Base-by-base conservation (phyloP, 2,113 vertebrate species). In the Egretta garzetta region DNA sequence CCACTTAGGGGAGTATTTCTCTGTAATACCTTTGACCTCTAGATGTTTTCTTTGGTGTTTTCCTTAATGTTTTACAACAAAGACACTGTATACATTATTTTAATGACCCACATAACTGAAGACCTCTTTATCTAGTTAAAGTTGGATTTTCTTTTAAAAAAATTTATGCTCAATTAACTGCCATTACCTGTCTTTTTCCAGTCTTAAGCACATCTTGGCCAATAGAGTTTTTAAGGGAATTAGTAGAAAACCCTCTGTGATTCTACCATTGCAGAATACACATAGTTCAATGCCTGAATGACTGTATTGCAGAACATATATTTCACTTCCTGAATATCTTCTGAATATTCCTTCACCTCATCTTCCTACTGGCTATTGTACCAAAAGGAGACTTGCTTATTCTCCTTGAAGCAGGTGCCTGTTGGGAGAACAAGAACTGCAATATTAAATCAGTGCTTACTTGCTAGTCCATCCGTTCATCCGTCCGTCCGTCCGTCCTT, bases 401-500 rank as follows among this genome's bases (percentile, higher is more conserved):
- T 73, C 5, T 72, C 7, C 14, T 58, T 72, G 41, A 72, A 85
- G 26, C 4, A 76, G 28, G 50, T 37, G 7, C 7, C 12, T n/a
- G 2, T 8, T 63, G 33, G 33, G 12, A 20, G 28, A 85, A 10
- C 28, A 91, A 49, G 8, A 53, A 3, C 13, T 68, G 19, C 30
- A 49, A 14, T 10, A 62, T 5, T 23, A 85, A 67, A 62, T 35
- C 35, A 66, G 21, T 43, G 26, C 7, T 63, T 63, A 71, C 10
- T 56, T 50, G 10, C 1, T 1, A 32, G 21, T 41, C n/a, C n/a
- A n/a, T n/a, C n/a, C n/a, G n/a, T n/a, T n/a, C n/a, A n/a, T n/a
- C n/a, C n/a, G n/a, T n/a, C 2, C 8, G 6, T 12, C 15, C 12
- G 18, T 21, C 7, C 4, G n/a, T 35, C 15, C 7, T 24, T 14